Evolutionary conservation across 2,113 vertebrate species (phyloP), one percentile per base, ranked within the genome.

Genomic region (Gallinago media): DNA sequence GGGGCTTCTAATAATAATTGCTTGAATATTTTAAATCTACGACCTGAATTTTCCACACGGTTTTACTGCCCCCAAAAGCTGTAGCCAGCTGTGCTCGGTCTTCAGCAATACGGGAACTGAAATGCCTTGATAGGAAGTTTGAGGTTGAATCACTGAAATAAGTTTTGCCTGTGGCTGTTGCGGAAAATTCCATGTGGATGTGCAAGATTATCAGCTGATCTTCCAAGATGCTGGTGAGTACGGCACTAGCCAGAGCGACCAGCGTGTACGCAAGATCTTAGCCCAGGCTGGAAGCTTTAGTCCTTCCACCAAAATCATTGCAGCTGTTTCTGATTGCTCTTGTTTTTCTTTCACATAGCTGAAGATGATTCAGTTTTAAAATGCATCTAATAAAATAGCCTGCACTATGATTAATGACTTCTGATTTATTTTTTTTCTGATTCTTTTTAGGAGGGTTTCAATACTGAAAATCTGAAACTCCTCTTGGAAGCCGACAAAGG

Each of bases 141-240:
- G 95, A 96, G 86, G 73, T 72, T 88, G 79, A 73, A 80, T 94
- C 59, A 25, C 73, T 86, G 88, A 84, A 94, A 84, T 63, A 84
- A 71, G n/a, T 63, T 81, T 81, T 86, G 83, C 83, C 61, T 92
- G 85, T 89, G 91, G 79, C 65, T 75, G 34, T 61, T 90, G 73
- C 0, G 27, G 92, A 95, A 92, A 96, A 95, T 96, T 96, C 95
- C 92, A 92, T 61, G 58, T 70, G 86, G 75, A 91, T 89, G 76
- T 86, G 83, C 90, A 93, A 94, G 54, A 62, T 86, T 84, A 85
- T 85, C 79, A 50, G 59, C 88, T 94, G 92, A 63, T 88, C 90
- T 92, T 92, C 76, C 72, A 75, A 84, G 88, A 83, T 47, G 26
- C 73, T 91, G 65, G 49, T 54, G 56, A 92, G 61, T 31, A 27